Base-by-base conservation (phyloP, 2,797 vertebrate species). In the Hoplostethus mediterraneus region DNA sequence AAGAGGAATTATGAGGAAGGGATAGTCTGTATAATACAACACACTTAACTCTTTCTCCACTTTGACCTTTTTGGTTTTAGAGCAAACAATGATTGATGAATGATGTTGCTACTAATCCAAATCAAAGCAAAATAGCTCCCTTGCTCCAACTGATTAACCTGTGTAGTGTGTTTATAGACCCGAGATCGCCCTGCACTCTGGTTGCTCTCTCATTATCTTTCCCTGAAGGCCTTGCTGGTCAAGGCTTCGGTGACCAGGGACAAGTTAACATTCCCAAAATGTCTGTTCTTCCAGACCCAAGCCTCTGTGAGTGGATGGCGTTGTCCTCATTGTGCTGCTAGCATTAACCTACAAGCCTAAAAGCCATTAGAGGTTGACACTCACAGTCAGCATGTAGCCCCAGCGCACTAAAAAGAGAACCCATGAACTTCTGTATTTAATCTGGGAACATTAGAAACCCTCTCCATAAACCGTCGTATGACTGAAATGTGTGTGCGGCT, bases 1-100 rank as follows among this genome's bases (percentile, higher is more conserved):
- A 93, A 38, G 92, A 92, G 6, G 84, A 93, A 38, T 73, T 87
- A 70, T 93, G 88, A 94, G 60, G 56, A 14, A 0, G 5, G 5
- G 17, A 17, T 3, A 10, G 53, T 38, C 5, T 3, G 13, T 14
- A 53, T 63, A 31, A 25, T 53, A 63, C 28, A 36, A 6, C 33
- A 16, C 14, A 2, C 25, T 72, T 36, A 21, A n/a, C 5, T 16
- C 30, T 12, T 42, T 7, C 6, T 54, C 9, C 72, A n/a, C 3
- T 14, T 75, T 17, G 10, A 52, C 10, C 51, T 71, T 21, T n/a
- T 10, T 25, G 44, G 17, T 70, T n/a, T 53, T 54, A 17, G 42
- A 71, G 36, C 4, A 8, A 21, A 9, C 13, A 31, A 31, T 6
- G 28, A 6, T 31, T 13, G n/a, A n/a, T n/a, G n/a, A n/a, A n/a